A percentile compares a stretch with the other conserved stretches of the same genome.
phyloP scores from a whole-genome alignment of 2,797 vertebrate genomes.

The Enteromius unitaeniatus region DNA sequence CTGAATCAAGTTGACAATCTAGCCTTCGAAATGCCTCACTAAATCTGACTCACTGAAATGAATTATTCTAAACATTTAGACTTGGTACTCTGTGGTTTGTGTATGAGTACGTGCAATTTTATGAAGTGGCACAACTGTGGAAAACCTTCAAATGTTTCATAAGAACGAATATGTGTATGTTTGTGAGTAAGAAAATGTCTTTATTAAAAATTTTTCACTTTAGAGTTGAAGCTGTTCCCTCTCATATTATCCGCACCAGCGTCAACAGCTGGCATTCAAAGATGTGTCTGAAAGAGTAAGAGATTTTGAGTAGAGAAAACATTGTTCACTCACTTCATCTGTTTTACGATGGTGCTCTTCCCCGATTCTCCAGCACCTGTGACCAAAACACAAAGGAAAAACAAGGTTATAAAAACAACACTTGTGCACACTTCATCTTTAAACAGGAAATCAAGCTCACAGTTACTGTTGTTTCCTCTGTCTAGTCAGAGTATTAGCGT shows the following conservation, averaged over 20 bases:
- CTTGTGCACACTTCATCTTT: not conserved
- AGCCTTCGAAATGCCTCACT: not conserved
- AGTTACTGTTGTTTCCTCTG: not conserved
- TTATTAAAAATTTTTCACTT: not conserved
- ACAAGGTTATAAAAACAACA: slow-evolving; percentile 25
- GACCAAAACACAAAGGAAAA: slow-evolving; percentile 23
- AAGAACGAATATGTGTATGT: too few relatives aligned
- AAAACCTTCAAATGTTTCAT: not conserved
- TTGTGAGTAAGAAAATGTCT: not conserved
- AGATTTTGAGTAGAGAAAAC: not conserved
- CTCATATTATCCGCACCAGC: not conserved
- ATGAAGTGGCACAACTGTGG: not conserved
- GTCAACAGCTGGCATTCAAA: not conserved
- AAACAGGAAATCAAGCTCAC: slow-evolving; percentile 4
- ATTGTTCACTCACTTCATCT: slow-evolving; percentile 83
- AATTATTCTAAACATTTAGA: not conserved
- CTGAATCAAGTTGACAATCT: not conserved
- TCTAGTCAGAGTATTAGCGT: slow-evolving; percentile 28
- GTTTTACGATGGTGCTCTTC: slow-evolving; percentile 88
- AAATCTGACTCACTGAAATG: not conserved
- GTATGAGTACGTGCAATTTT: slow-evolving; percentile 5
- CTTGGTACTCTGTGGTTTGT: not conserved
- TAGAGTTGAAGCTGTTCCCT: slow-evolving; percentile 14
- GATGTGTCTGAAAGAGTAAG: not conserved
- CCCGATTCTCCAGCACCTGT: slow-evolving; percentile 86